Base-by-base conservation (phyloP, 1,140 invertebrate genomes). In the Psix sp. region DNA sequence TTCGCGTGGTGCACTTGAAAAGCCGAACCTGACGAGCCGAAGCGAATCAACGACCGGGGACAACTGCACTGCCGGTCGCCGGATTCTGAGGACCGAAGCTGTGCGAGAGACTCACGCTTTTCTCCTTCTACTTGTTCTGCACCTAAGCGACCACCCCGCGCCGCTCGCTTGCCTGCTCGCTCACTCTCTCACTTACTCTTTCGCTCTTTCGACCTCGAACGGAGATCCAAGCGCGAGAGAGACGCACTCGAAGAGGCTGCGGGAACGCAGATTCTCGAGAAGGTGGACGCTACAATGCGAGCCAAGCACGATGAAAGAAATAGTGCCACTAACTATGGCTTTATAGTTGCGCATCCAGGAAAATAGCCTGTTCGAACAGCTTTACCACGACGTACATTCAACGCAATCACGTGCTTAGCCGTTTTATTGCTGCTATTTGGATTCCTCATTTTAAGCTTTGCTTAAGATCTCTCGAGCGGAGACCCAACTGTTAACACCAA, bases 251-350 rank as follows among this genome's bases (percentile, higher is more conserved):
- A n/a, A n/a, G 26, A 29, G 26, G 26, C 26, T 29, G 26, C 26
- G 26, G n/a, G 26, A 29, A n/a, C 26, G 26, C 26, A 29, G 26
- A 29, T 29, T 29, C 26, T 29, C 26, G 26, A 29, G 26, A 29
- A 29, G 26, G 26, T 29, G 26, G 7, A 29, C 26, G 26, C 26
- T 29, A 29, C n/a, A 29, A 29, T 29, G 26, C 26, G 26, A 29
- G 7, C n/a, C n/a, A n/a, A n/a, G n/a, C n/a, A n/a, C n/a, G n/a
- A n/a, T n/a, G n/a, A n/a, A n/a, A n/a, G n/a, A n/a, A n/a, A 29
- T 29, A 29, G 26, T n/a, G 26, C n/a, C 26, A n/a, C 7, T n/a
- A 29, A 29, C 7, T n/a, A 29, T 29, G 7, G 26, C 26, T 29
- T 29, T 29, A 29, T 29, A 7, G 26, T n/a, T n/a, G 26, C 26